These are phyloP conservation scores for Episyrphus balteatus DNA, from an alignment of 1,140 invertebrate species.

Conservation along the genomic window DNA sequence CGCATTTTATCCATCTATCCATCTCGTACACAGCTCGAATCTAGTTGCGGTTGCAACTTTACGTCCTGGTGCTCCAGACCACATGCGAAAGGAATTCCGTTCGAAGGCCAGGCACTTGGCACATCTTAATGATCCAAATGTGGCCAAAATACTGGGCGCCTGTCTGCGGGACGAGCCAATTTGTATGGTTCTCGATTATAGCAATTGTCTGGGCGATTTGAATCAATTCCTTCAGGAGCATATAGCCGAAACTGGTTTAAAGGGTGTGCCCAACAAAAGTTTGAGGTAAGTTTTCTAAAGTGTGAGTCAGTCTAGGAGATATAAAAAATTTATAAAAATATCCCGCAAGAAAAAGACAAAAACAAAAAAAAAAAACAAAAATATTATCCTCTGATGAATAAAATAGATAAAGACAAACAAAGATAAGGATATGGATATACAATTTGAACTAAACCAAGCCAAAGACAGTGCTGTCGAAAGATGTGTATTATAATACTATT, in stretches of 20 bases:
- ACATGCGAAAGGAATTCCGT: constrained; percentile 50
- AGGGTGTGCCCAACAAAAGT: constrained; percentile 9
- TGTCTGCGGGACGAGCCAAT: constrained; percentile 63
- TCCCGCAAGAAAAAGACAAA: background rate
- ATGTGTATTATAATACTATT: too few species aligned
- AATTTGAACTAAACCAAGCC: too few species aligned
- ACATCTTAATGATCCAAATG: constrained; percentile 63
- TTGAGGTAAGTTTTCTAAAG: constrained; percentile 8
- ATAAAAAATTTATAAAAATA: background rate
- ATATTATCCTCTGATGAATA: too few species aligned
- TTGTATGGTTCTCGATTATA: constrained; percentile 55
- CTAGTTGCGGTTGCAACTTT: constrained; percentile 70
- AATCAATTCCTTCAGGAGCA: constrained; percentile 69
- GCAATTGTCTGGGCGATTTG: constrained; percentile 50
- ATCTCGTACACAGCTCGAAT: constrained; percentile 36
- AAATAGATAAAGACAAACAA: too few species aligned
- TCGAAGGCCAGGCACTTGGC: constrained; percentile 62
- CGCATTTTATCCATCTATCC: background rate
- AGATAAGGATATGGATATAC: too few species aligned
- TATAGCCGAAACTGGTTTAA: constrained; percentile 50
- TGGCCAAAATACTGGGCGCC: constrained; percentile 66
- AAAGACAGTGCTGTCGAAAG: too few species aligned
- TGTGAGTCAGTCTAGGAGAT: background rate
- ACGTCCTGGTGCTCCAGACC: constrained; percentile 48
- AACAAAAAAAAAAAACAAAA: too few species aligned